Evolutionary conservation across 1,140 invertebrate genomes (phyloP), one percentile per base, ranked within the genome.

Genomic region (Lepidotrigona ventralis): DNA sequence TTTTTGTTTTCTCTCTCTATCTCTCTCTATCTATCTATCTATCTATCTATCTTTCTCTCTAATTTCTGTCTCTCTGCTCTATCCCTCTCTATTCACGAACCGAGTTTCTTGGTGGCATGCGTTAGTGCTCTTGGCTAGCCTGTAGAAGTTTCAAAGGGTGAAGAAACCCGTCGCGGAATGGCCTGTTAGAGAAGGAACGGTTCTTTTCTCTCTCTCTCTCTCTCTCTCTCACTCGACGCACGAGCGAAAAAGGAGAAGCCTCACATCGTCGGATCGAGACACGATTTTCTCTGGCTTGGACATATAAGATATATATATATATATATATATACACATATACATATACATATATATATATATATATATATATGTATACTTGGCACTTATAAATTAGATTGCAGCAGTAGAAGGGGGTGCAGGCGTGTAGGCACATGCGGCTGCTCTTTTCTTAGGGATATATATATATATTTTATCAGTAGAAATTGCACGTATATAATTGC

Each of bases 91-190:
- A 26, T 79, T 58, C 69, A 70, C 87, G 85, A 79, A 90, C 88
- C 88, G 86, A 88, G 89, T 90, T 91, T 91, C 89, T 91, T 91
- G 90, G 85, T 81, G 88, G 90, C 90, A 91, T 91, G 90, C 86
- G 89, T 90, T 91, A 91, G 90, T 90, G 87, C 85, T 91, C 81
- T 60, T 91, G 82, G 79, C 70, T 90, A 90, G 87, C 33, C 77
- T 80, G 86, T 88, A 88, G 87, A 85, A 17, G 77, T 53, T 82
- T 63, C 60, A 83, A 46, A 85, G 75, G 76, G 63, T 70, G 74
- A 83, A 73, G 79, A 68, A 60, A 68, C 78, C 66, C 33, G 29
- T 56, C 78, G 72, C 71, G 66, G 86, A 88, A 88, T 88, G 79
- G 73, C 87, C 80, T 86, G 70, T 85, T 69, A 87, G 72, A 83